Evolutionary conservation across 2,797 vertebrate species (phyloP).

Genomic region (Numenius phaeopus): DNA sequence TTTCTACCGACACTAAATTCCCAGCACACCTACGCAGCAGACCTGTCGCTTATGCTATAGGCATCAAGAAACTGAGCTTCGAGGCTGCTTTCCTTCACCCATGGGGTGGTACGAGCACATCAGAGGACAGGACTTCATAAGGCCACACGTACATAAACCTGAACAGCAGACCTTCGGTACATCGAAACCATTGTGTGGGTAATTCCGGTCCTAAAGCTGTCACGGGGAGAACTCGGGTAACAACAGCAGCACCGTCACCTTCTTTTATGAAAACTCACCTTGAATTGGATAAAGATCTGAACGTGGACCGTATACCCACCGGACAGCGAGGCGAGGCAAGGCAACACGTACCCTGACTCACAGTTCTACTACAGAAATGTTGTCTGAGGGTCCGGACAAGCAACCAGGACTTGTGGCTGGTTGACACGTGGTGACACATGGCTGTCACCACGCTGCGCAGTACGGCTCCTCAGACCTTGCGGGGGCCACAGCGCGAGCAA

Average conservation of each 20-base stretch:
- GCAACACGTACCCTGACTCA: fast-evolving
- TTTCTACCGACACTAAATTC: not conserved
- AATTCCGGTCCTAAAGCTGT: not conserved
- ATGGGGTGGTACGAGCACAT: fast-evolving
- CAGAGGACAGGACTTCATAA: fast-evolving
- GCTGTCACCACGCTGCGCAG: fast-evolving
- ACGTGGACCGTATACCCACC: fast-evolving
- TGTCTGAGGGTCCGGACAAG: not conserved
- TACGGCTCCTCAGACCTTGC: fast-evolving
- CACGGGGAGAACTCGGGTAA: not conserved
- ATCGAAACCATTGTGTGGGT: fast-evolving
- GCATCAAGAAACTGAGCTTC: not conserved
- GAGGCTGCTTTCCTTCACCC: not conserved
- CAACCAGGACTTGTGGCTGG: not conserved
- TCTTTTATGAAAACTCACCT: not conserved
- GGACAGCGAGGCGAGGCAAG: fast-evolving
- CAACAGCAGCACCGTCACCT: not conserved
- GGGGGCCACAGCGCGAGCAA: not conserved
- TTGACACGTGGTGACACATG: too few relatives aligned
- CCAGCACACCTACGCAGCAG: not conserved
- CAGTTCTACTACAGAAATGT: fast-evolving
- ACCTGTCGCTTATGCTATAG: fast-evolving
- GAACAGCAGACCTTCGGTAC: not conserved
- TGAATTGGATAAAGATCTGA: not conserved
- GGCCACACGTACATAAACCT: fast-evolving